Evolutionary conservation across 2,888 invertebrate genomes (phyloP).

Genomic region (Melolontha melolontha): DNA sequence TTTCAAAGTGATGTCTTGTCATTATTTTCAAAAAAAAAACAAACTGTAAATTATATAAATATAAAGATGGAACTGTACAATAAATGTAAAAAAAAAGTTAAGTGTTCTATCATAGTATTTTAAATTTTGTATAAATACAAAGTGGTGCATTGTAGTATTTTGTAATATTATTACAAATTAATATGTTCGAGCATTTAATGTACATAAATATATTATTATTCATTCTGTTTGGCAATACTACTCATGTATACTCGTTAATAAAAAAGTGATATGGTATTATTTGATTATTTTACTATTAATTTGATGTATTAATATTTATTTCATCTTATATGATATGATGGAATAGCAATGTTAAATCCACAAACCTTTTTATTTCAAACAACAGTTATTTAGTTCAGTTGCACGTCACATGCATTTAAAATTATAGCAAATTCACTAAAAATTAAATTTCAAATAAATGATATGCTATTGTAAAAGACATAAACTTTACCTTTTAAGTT

Average conservation of each 20-base stretch:
- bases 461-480: too few species aligned
- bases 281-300: conserved; percentile 19
- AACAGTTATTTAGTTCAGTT: too few species aligned
- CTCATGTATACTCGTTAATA: conserved; percentile 50
- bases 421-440: too few species aligned
- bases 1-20: conserved; percentile 6
- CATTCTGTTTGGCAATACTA: conserved; percentile 56
- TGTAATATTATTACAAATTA: conserved; percentile 60
- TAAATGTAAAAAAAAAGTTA: conserved; percentile 48
- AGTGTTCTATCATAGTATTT: conserved; percentile 47
- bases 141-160: conserved; percentile 61
- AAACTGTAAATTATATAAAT: conserved; percentile 30
- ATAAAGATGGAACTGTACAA: conserved; percentile 46
- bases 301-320: too few species aligned
- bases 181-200: conserved; percentile 56
- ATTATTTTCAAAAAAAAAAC: conserved; percentile 35
- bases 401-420: too few species aligned
- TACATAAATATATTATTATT: conserved; percentile 56
- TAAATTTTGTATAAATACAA: conserved; percentile 55
- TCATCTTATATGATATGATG: too few species aligned
- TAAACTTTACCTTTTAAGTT: too few species aligned
- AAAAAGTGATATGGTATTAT: conserved; percentile 44
- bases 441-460: too few species aligned
- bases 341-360: too few species aligned
- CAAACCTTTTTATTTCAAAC: too few species aligned